Evolutionary conservation across 2,797 vertebrate species (phyloP), one percentile per base, ranked within the genome.

Genomic region (Craterocephalus amniculus): DNA sequence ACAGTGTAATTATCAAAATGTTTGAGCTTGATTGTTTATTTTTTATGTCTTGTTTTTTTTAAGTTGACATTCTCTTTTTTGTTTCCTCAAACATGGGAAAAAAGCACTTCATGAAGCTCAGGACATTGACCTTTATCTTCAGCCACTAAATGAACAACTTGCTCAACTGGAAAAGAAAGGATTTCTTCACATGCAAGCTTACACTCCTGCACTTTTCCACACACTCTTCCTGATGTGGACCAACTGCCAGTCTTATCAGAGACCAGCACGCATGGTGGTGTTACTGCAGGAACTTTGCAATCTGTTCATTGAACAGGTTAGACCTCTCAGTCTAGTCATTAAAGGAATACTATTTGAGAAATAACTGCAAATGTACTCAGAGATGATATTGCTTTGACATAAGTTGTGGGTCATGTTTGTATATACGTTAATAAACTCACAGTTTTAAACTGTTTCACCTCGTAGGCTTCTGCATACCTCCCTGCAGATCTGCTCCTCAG

Each of bases 201-300:
- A 90, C 45, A 90, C 94, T 1, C 78, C 88, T 14, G 83, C 87
- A 0, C 87, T 97, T 26, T 94, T 97, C 78, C 95, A 96, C 59
- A 91, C 88, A 3, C 79, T 96, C 45, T 95, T 84, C 61, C 92
- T 96, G 29, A 92, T 96, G 70, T 95, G 94, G 94, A 95, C 85
- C 60, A 93, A 93, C 76, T 96, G 95, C 55, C 66, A 73, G n/a
- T 93, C 89, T 79, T 96, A 94, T 70, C 93, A 90, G 51, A 90
- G 43, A 1, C 94, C 95, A 31, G 80, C 64, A 10, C 88, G 86
- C 69, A 86, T 95, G 1, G 86, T 94, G 68, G 83, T 94, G 61
- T 83, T 97, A 45, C 84, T 96, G 55, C 95, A 95, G 78, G 93
- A 95, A 79, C 90, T 97, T 58, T 95, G 93, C 88, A 96, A 95